These are phyloP conservation scores for Gobionotothen gibberifrons DNA, from an alignment of 2,797 vertebrate species.

Conservation along the genomic window DNA sequence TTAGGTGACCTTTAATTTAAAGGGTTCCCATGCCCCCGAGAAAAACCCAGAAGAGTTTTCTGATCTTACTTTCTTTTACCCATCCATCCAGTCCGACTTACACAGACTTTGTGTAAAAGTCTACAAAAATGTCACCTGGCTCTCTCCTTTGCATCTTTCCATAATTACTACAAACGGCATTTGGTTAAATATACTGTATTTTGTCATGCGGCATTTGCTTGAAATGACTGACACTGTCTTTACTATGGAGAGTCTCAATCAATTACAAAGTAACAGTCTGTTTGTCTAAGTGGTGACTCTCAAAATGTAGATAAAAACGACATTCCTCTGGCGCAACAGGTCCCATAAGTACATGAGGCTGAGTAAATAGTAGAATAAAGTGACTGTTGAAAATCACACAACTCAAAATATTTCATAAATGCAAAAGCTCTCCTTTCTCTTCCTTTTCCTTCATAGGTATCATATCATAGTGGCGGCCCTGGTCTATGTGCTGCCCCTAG, in stretches of 20 bases:
- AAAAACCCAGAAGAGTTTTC: too few species aligned
- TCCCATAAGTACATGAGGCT: not conserved
- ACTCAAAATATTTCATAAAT: not conserved
- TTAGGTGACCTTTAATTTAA: too few species aligned
- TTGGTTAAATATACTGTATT: not conserved
- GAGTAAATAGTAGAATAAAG: not conserved
- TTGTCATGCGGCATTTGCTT: not conserved
- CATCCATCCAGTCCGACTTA: too few species aligned
- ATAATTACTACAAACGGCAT: too few species aligned
- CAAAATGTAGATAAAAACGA: not conserved
- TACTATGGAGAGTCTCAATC: not conserved
- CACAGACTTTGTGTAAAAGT: too few species aligned
- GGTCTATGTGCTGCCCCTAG: slow-evolving; percentile 93
- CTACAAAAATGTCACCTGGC: too few species aligned
- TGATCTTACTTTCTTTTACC: too few species aligned
- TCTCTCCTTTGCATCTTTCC: too few species aligned
- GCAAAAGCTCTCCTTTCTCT: not conserved
- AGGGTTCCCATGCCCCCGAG: too few species aligned
- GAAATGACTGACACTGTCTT: not conserved
- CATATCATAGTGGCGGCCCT: slow-evolving; percentile 92
- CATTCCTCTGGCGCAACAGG: not conserved
- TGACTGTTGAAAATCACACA: not conserved
- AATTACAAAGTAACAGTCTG: too few species aligned
- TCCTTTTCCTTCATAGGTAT: slow-evolving; percentile 82
- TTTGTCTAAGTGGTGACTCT: too few species aligned